These are phyloP conservation scores for Megathymus violae DNA, from an alignment of 1,140 invertebrate species.

Conservation along the genomic window DNA sequence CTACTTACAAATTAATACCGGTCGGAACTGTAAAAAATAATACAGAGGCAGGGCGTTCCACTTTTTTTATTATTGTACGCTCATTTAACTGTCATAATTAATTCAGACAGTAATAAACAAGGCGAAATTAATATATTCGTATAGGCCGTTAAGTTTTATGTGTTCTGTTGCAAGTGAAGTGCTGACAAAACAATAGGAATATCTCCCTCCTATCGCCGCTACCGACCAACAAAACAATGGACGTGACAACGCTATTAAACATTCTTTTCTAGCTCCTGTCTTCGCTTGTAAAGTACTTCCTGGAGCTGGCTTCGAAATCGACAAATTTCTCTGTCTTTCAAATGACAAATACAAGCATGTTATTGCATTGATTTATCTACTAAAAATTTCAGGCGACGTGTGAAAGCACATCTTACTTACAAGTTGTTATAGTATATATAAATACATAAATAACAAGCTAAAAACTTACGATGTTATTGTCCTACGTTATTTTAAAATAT, in stretches of 20 bases:
- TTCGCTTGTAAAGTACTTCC: no score
- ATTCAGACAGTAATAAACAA: conserved; percentile 72
- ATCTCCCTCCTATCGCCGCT: conserved; percentile 42
- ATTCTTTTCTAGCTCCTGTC: conserved; percentile 7
- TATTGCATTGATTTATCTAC: no score
- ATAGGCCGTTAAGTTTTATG: conserved; percentile 73
- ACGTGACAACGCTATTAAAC: conserved; percentile 31
- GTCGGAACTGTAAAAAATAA: conserved; percentile 4
- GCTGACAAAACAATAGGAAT: conserved; percentile 69
- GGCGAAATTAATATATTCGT: conserved; percentile 70
- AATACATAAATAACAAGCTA: no score
- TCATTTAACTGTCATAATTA: conserved; percentile 80
- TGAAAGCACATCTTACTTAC: no score
- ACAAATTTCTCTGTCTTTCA: no score
- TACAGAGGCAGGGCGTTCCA: conserved; percentile 57
- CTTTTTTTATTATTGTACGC: conserved; percentile 69
- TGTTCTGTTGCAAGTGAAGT: conserved; percentile 59
- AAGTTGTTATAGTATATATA: no score
- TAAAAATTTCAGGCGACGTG: no score
- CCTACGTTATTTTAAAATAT: no score
- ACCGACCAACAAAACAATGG: conserved; percentile 40
- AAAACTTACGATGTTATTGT: no score
- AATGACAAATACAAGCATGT: no score
- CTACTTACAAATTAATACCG: not conserved
- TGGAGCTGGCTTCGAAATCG: no score